Evolutionary conservation across 2,113 vertebrate species (phyloP), one percentile per base, ranked within the genome.

Genomic region (Chaetops frenatus): DNA sequence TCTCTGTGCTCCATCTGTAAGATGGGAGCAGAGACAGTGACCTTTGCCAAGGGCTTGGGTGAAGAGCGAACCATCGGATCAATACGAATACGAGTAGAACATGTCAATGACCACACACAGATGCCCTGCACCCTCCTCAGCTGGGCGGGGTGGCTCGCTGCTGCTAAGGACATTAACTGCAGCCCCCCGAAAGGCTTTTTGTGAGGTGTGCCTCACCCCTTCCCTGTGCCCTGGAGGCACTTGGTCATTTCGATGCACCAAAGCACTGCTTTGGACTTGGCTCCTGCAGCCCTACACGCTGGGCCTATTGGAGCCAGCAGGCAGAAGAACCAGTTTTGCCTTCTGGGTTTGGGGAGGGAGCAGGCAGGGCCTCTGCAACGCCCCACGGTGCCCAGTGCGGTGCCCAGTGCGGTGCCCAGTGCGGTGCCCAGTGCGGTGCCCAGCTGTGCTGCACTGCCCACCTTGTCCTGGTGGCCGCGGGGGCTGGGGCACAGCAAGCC

Each of bases 41-140:
- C 95, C 96, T 96, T 95, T 96, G 96, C 94, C 94, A 96, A 96
- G 95, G 94, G 87, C 96, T 95, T 5, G 73, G 80, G 84, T 31
- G 93, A 86, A 86, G 92, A 92, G 81, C 84, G 95, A 77, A 51
- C 93, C 56, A 7, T 3, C 1, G 9, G 93, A 96, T 96, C 96
- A 91, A 95, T 96, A 92, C 0, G 38, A 14, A 90, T 86, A 96
- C 92, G 96, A 94, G 96, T 20, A 29, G 24, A 9, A 96, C 95
- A 92, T 95, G 60, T 78, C 95, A 95, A 96, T 95, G 90, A 51
- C 92, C 3, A 0, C 12, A 15, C 10, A 7, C 40, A 6, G 53
- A 21, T 86, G 80, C 64, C 91, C 83, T 31, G 57, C 29, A 1
- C 85, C 29, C 67, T 81, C 61, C 70, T 73, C 3, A 18, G 81